Base-by-base conservation (phyloP, 2,888 invertebrate species). In the Alentia gelatinosa region DNA sequence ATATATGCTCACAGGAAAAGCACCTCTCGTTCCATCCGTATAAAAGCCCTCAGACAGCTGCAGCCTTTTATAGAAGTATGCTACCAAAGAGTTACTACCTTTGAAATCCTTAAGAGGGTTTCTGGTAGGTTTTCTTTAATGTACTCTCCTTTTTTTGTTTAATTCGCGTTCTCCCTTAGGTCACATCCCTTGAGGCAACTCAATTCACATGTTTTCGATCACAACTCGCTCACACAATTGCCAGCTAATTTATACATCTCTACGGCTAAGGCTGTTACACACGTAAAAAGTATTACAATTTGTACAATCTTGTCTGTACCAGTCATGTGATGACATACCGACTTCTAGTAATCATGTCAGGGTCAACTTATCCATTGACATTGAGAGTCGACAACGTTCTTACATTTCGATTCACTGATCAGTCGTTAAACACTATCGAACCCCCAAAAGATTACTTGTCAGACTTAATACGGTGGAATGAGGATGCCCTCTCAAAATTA, bases 211-310 rank as follows among this genome's bases (percentile, higher is more conserved):
- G 15, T 79, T 79, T 79, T 39, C 79, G 79, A 37, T 79, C 79
- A 79, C 79, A 37, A 68, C 68, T 39, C 23, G 79, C 79, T 79
- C 79, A 15, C 79, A 15, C 35, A 37, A 68, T 39, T n/a, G 79
- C 39, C 79, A 39, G 23, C 79, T 79, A 79, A 19, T 79, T 79
- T 79, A 79, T 79, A 79, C 79, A 79, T 26, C 39, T 39, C 79
- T 79, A 79, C 23, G 35, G 23, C 79, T 79, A 79, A 37, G n/a
- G 39, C 37, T 79, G 19, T n/a, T n/a, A 37, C 39, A 79, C 79
- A 79, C 39, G 39, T 79, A 79, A 79, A 79, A 79, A 79, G 79
- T 37, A 35, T 37, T 79, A 79, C 39, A 35, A 3, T 79, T 79
- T 79, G 79, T 79, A 79, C 79, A 79, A n/a, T 79, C n/a, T 79